phyloP scores from a whole-genome alignment of 53 echinoderm and acorn worm species.

The Pentamera pediparva region DNA sequence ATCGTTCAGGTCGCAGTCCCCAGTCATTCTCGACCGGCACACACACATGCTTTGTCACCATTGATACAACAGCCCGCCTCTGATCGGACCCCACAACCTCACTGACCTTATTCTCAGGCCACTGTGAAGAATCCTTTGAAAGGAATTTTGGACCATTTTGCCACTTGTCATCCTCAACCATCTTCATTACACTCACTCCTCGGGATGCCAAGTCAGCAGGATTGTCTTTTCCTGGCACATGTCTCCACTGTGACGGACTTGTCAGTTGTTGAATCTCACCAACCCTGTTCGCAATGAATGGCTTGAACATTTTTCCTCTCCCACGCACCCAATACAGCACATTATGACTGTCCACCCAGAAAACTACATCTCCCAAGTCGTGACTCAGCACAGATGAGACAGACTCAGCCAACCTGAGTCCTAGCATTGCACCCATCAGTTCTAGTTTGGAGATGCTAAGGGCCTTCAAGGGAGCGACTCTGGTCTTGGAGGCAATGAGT shows the following conservation, averaged over 20 bases:
- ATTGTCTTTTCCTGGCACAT: constrained; percentile 39
- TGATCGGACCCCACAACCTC: constrained; percentile 2
- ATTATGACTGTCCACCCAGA: constrained; percentile 22
- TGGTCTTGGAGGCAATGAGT: constrained; percentile 2
- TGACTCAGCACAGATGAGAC: not conserved
- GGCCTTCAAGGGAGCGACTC: constrained; percentile 10
- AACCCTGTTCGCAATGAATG: constrained; percentile 48
- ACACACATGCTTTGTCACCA: not conserved
- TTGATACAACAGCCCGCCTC: constrained; percentile 16
- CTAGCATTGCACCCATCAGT: constrained; percentile 8
- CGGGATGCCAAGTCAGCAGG: constrained; percentile 51
- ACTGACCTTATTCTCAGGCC: constrained; percentile 5
- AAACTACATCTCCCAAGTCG: not conserved
- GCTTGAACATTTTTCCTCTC: constrained; percentile 2
- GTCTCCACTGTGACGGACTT: constrained; percentile 23
- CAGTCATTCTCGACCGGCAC: not conserved
- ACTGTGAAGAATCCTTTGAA: not conserved
- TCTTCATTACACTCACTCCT: constrained; percentile 18
- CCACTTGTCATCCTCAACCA: constrained; percentile 16
- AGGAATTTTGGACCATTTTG: not conserved
- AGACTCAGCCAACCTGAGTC: not conserved
- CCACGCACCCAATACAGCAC: constrained; percentile 25
- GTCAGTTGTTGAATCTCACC: constrained; percentile 42
- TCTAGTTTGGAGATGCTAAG: constrained; percentile 16
- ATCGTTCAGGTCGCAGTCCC: constrained; percentile 6